Conservation (phyloP, 2,113 vertebrate species). For the Vulpes ferrilata region DNA sequence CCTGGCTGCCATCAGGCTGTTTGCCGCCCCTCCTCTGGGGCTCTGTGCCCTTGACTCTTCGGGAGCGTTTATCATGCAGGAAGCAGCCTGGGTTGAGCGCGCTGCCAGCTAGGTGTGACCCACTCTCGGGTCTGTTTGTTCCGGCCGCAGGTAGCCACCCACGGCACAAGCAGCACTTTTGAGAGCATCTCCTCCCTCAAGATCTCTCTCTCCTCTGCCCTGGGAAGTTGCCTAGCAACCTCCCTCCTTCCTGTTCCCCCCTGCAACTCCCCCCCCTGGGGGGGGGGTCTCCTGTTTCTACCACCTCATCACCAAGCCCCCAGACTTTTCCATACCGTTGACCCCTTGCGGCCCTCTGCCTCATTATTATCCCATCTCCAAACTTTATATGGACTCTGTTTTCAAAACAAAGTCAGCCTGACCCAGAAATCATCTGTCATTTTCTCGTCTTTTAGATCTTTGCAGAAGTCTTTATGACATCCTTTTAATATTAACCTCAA, state of each 20-base stretch:
- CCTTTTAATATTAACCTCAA: constrained; percentile 13
- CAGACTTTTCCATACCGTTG: neutral
- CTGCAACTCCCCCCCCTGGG: rapidly evolving
- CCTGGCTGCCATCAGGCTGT: neutral
- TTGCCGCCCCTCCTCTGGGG: neutral
- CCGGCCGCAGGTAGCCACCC: neutral
- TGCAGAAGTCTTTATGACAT: neutral
- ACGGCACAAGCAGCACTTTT: neutral
- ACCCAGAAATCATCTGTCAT: neutral
- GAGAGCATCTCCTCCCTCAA: constrained; percentile 12
- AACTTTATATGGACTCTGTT: neutral
- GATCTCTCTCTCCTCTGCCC: constrained; percentile 44
- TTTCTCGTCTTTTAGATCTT: neutral
- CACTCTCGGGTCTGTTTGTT: constrained; percentile 1
- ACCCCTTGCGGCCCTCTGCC: neutral
- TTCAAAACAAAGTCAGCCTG: neutral
- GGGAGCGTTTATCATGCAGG: neutral
- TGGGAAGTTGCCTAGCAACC: constrained; percentile 73
- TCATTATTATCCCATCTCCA: neutral
- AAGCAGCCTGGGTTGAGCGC: neutral
- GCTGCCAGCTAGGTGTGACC: constrained; percentile 44
- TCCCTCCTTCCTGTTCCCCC: neutral
- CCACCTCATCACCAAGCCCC: neutral
- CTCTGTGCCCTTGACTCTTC: constrained; percentile 8
- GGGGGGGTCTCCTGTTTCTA: neutral